phyloP scores from a whole-genome alignment of 2,113 vertebrate genomes.

The Colius striatus region DNA sequence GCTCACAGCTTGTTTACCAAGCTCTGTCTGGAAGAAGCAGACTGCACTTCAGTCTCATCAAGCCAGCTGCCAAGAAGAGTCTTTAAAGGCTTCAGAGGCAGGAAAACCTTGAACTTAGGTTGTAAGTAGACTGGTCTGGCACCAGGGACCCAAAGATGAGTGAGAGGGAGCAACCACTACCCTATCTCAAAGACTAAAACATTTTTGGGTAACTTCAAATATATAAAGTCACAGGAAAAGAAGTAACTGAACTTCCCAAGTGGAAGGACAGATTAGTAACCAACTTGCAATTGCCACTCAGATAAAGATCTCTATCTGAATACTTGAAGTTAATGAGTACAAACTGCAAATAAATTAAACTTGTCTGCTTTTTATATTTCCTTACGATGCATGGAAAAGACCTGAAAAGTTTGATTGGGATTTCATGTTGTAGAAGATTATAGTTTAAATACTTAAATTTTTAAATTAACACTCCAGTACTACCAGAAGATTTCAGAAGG shows the following conservation, averaged over 20 bases:
- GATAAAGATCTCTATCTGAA: conserved; percentile 20
- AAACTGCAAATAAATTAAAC: conserved; percentile 24
- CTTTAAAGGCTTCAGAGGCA: neutral
- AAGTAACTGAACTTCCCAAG: neutral
- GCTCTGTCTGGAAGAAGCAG: conserved; percentile 36
- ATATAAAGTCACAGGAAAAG: neutral
- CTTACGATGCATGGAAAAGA: neutral
- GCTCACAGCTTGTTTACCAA: conserved; percentile 25
- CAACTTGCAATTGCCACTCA: neutral
- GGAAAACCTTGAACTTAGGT: neutral
- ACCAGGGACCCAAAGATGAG: neutral
- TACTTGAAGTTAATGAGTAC: conserved; percentile 19
- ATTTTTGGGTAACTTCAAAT: neutral
- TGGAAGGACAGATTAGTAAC: neutral
- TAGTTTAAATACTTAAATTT: neutral
- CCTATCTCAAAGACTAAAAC: neutral
- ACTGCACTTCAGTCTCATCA: neutral
- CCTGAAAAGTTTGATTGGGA: neutral
- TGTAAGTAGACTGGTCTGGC: neutral
- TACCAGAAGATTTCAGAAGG: neutral
- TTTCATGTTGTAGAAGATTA: neutral
- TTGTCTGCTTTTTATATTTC: neutral
- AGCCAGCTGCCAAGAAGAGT: conserved; percentile 39
- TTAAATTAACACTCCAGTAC: neutral
- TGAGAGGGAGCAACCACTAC: neutral